A percentile compares a stretch with the other conserved stretches of the same genome.
phyloP scores from a whole-genome alignment of 2,113 vertebrate genomes.

The Rostratula benghalensis region DNA sequence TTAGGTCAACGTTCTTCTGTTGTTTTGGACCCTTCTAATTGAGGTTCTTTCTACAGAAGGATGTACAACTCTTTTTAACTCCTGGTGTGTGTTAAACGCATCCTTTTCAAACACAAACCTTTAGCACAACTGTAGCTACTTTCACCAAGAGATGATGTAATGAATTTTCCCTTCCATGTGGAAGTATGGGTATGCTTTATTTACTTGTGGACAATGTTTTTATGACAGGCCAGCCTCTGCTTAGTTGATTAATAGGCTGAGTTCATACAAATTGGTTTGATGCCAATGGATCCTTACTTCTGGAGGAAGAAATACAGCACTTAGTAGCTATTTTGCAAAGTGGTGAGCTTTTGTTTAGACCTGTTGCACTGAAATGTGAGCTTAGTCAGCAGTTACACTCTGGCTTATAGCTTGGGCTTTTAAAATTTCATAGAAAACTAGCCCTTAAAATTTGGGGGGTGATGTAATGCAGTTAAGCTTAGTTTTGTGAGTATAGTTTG shows the following conservation, averaged over 20 bases:
- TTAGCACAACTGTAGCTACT: neutral
- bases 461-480: neutral
- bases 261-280: neutral
- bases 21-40: neutral
- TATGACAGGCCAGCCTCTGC: neutral
- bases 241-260: neutral
- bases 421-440: neutral
- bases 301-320: neutral
- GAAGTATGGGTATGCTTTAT: neutral
- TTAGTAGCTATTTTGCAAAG: neutral
- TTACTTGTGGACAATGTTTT: neutral
- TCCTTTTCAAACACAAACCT: neutral
- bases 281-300: neutral
- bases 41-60: neutral
- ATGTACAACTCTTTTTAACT: neutral
- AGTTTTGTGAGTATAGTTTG: neutral
- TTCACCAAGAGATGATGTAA: neutral
- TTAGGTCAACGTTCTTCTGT: neutral
- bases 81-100: neutral
- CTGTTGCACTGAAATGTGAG: neutral
- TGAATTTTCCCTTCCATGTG: neutral
- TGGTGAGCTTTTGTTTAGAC: neutral
- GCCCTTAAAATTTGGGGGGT: neutral
- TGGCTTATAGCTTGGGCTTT: neutral
- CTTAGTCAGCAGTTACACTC: neutral